phyloP scores from a whole-genome alignment of 2,797 vertebrate species.

The Platyrinchus mystaceus region DNA sequence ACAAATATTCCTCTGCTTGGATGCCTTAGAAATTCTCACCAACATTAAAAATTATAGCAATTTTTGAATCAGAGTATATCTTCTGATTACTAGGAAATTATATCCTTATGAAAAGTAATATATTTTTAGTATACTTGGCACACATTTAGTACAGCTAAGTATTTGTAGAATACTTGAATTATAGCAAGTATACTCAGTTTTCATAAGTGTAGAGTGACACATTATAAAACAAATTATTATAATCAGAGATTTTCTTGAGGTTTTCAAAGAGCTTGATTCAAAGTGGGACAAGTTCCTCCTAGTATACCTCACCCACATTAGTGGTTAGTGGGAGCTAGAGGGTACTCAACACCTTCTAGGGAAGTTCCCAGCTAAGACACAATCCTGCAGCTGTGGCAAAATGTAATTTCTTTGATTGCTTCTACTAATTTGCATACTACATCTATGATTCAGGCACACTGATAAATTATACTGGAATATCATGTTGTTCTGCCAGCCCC shows the following conservation, averaged over 20 bases:
- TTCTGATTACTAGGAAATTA: slow-evolving; percentile 69
- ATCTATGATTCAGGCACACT: background rate
- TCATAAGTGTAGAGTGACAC: slow-evolving; percentile 50
- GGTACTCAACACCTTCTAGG: slow-evolving; percentile 5
- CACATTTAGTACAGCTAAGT: slow-evolving; percentile 48
- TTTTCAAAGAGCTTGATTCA: slow-evolving; percentile 47
- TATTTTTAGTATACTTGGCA: slow-evolving; percentile 67
- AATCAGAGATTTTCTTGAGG: slow-evolving; percentile 60
- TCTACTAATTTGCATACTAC: slow-evolving; percentile 27
- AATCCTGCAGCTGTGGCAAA: slow-evolving; percentile 29
- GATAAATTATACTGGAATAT: background rate
- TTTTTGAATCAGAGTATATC: slow-evolving; percentile 56
- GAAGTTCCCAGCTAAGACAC: background rate
- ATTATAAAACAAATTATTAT: slow-evolving; percentile 68
- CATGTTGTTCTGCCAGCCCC: background rate
- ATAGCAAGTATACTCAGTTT: slow-evolving; percentile 64
- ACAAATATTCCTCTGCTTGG: slow-evolving; percentile 19
- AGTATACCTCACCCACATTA: background rate
- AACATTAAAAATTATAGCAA: slow-evolving; percentile 51
- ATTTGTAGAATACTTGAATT: slow-evolving; percentile 67
- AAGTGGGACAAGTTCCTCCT: slow-evolving; percentile 16
- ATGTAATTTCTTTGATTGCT: slow-evolving; percentile 38
- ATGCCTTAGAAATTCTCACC: slow-evolving; percentile 18
- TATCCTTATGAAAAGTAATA: slow-evolving; percentile 56
- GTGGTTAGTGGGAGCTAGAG: background rate